Conservation (phyloP, 2,888 invertebrate species). For the Teleogryllus oceanicus region DNA sequence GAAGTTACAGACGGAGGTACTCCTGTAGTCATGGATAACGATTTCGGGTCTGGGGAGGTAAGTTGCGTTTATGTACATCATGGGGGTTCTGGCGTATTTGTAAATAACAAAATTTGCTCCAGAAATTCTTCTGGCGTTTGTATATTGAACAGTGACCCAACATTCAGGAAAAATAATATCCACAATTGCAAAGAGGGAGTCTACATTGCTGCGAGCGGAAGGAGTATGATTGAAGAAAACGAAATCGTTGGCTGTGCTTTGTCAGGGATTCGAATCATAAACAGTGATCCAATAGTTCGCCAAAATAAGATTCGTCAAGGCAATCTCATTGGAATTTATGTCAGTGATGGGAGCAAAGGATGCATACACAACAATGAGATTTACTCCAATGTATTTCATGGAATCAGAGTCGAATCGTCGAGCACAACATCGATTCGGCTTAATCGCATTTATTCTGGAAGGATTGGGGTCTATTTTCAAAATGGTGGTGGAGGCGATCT, state of each 20-base stretch:
- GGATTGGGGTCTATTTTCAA: constrained; percentile 97
- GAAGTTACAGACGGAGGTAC: constrained; percentile 99
- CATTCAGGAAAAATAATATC: constrained; percentile 95
- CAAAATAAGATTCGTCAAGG: constrained; percentile 99
- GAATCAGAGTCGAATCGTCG: constrained; percentile 90
- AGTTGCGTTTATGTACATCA: constrained; percentile 99
- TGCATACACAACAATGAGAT: constrained; percentile 98
- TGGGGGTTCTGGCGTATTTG: constrained; percentile 96
- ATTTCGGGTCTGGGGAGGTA: constrained; percentile 98
- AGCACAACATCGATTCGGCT: constrained; percentile 92
- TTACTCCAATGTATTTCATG: constrained; percentile 89
- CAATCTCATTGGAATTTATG: constrained; percentile 98
- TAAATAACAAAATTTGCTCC: constrained; percentile 98
- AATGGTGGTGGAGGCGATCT: constrained; percentile 98
- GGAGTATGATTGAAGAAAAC: constrained; percentile 96
- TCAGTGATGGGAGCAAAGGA: constrained; percentile 98
- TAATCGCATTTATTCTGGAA: constrained; percentile 97
- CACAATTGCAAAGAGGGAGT: constrained; percentile 98
- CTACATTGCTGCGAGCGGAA: constrained; percentile 96
- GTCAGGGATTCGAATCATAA: constrained; percentile 98
- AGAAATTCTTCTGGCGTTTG: constrained; percentile 99
- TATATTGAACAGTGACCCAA: constrained; percentile 99
- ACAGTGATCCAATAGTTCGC: constrained; percentile 96
- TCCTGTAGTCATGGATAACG: constrained; percentile 97
- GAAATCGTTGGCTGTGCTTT: constrained; percentile 93